Evolutionary conservation across 2,797 vertebrate genomes (phyloP), one percentile per base, ranked within the genome.

Genomic region (Enteromius viviparus): DNA sequence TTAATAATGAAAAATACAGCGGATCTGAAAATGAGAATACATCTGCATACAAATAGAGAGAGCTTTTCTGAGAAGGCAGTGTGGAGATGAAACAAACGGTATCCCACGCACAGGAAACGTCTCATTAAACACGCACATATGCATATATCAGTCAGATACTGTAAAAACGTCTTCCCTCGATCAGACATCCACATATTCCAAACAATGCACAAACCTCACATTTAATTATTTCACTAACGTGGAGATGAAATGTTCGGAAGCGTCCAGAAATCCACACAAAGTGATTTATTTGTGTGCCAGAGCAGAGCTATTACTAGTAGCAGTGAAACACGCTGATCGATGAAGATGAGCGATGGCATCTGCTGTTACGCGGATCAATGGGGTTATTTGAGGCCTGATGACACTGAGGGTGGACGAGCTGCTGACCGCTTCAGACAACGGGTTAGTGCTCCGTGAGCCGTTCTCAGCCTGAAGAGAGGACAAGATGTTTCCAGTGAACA

Each of bases 321-420:
- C 21, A 29, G 55, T 65, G 34, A 71, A 78, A 32, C 45, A 14
- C 37, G 32, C 42, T 76, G 77, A 85, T 55, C 58, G 64, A 55
- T 72, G 72, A 76, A 37, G 23, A 34, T 83, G 76, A 76, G 58
- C n/a, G 55, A 69, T 60, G 70, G n/a, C 55, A 62, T 79, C 53
- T 76, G 37, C n/a, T 45, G 58, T 69, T 58, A 81, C 32, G 23
- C 71, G 74, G 69, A 85, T 88, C 83, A 79, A 86, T 86, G 72
- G 2, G 26, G 29, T 55, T 66, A 75, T 87, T 66, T 84, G 58
- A 84, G 29, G 62, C 47, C 71, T 79, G 64, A 45, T 60, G 69
- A 84, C 78, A 82, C 60, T 71, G 62, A 76, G 65, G 85, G 58
- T 60, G 81, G 81, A 84, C 68, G 70, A 85, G 19, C 51, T 85